Conservation (phyloP, 2,888 invertebrate genomes). For the Drosophila prolongata region DNA sequence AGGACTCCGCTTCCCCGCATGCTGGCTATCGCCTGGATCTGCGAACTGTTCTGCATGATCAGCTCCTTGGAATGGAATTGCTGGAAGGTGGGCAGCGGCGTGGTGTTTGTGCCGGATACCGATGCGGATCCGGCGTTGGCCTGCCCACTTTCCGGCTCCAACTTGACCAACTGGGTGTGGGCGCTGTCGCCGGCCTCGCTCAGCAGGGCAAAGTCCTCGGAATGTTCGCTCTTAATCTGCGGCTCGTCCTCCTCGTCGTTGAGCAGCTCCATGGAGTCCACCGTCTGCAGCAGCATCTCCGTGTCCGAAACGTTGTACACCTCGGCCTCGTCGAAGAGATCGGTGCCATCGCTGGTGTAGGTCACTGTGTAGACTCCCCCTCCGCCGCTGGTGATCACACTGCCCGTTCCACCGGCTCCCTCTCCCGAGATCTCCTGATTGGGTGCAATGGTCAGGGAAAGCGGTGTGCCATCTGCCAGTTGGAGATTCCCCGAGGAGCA, state of each 20-base stretch:
- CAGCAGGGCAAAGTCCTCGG: slow-evolving; percentile 73
- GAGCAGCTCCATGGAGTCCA: slow-evolving; percentile 88
- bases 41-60: slow-evolving; percentile 83
- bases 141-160: slow-evolving; percentile 55
- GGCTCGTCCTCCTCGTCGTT: slow-evolving; percentile 86
- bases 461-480: slow-evolving; percentile 81
- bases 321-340: slow-evolving; percentile 88
- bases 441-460: slow-evolving; percentile 83
- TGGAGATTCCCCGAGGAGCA: slow-evolving; percentile 61
- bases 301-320: slow-evolving; percentile 91
- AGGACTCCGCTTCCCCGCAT: slow-evolving; percentile 84
- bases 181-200: slow-evolving; percentile 48
- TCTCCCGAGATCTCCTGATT: slow-evolving; percentile 81
- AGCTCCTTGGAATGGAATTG: slow-evolving; percentile 89
- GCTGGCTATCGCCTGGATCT: slow-evolving; percentile 80
- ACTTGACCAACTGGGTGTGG: slow-evolving; percentile 61
- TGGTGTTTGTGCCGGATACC: slow-evolving; percentile 85
- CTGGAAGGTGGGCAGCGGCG: slow-evolving; percentile 92
- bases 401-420: slow-evolving; percentile 48
- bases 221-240: slow-evolving; percentile 72
- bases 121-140: slow-evolving; percentile 29
- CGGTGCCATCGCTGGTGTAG: slow-evolving; percentile 87
- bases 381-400: slow-evolving; percentile 74
- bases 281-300: slow-evolving; percentile 88
- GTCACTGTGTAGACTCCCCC: slow-evolving; percentile 87